These are phyloP conservation scores for Cardinalis cardinalis DNA, from an alignment of 2,113 vertebrate species.

Conservation along the genomic window DNA sequence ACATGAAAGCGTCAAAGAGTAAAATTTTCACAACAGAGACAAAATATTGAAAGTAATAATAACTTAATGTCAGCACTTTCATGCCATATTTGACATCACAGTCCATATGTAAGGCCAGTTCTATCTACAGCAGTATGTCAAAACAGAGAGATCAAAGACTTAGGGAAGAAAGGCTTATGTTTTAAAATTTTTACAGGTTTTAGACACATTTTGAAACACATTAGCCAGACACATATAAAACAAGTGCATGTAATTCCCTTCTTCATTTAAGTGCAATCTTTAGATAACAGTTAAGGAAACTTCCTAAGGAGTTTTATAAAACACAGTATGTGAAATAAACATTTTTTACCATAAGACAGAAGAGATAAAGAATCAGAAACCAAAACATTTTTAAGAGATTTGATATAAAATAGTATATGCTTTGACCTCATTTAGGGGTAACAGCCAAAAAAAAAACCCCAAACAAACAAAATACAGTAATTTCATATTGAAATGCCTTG, in stretches of 20 bases:
- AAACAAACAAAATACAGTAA: neutral
- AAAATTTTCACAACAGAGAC: slow-evolving; percentile 3
- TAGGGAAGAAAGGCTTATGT: neutral
- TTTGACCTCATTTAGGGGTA: neutral
- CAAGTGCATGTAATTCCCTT: neutral
- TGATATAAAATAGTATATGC: neutral
- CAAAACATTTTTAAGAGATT: neutral
- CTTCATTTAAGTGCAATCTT: neutral
- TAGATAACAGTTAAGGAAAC: neutral
- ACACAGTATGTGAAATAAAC: neutral
- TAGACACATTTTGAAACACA: neutral
- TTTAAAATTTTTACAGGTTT: neutral
- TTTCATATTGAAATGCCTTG: neutral
- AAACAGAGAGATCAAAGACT: slow-evolving; percentile 3
- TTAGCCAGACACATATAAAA: neutral
- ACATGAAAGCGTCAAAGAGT: neutral
- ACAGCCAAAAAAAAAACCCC: neutral
- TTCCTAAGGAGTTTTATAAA: neutral
- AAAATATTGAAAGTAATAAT: neutral
- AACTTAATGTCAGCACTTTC: neutral
- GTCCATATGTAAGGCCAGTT: neutral
- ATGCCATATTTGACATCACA: neutral
- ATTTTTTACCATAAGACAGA: neutral
- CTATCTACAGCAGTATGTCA: neutral
- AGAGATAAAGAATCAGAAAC: neutral